phyloP scores from a whole-genome alignment of 2,797 vertebrate species.

The Enteromius thamalakanensis region DNA sequence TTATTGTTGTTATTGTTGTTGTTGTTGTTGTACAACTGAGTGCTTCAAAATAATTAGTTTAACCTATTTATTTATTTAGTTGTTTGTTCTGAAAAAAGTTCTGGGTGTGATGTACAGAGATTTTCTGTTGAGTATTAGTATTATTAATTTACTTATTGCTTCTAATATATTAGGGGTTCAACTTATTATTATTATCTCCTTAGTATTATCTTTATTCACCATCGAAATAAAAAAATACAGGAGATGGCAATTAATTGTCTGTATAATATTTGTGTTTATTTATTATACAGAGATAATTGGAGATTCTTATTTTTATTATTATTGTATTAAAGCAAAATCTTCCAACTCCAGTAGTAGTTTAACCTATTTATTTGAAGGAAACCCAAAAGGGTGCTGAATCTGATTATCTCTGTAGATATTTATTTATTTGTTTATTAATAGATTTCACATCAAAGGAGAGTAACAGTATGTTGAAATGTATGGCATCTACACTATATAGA shows the following conservation, averaged over 20 bases:
- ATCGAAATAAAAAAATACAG: no score
- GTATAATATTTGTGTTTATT: no score
- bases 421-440: background rate
- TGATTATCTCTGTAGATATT: background rate
- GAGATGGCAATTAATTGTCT: no score
- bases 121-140: no score
- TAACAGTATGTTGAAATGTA: background rate
- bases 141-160: background rate
- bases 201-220: no score
- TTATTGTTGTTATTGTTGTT: background rate
- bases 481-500: background rate
- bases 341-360: background rate
- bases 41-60: background rate
- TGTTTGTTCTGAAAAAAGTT: background rate
- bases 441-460: background rate
- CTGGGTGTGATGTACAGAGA: background rate
- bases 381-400: background rate
- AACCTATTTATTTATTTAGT: background rate
- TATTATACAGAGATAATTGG: no score
- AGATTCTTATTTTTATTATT: background rate
- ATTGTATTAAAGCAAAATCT: background rate
- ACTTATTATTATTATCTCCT: no score
- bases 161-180: background rate
- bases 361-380: background rate
- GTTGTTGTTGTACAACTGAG: background rate